Evolutionary conservation across 2,888 invertebrate species (phyloP).

Genomic region (Ochlodes sylvanus): DNA sequence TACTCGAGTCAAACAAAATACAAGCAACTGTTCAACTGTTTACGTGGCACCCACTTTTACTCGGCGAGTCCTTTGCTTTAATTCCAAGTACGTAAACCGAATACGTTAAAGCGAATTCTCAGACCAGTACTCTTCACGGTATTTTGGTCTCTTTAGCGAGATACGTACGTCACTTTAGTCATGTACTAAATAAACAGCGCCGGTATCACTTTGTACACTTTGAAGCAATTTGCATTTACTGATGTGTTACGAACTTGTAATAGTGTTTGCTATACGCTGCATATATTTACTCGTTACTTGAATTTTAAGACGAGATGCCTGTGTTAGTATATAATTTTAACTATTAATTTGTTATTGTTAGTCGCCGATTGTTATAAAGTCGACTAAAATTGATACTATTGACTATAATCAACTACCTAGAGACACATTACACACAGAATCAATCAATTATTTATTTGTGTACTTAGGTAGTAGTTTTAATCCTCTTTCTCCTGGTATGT

Average conservation of each 20-base stretch:
- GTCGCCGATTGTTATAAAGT: too few species aligned
- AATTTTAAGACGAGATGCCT: not conserved
- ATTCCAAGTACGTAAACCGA: slow-evolving; percentile 49
- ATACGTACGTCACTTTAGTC: slow-evolving; percentile 43
- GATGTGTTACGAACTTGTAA: slow-evolving; percentile 51
- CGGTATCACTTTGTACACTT: slow-evolving; percentile 51
- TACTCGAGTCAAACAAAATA: slow-evolving; percentile 16
- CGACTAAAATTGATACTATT: too few species aligned
- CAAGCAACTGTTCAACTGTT: slow-evolving; percentile 11
- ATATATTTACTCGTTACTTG: slow-evolving; percentile 17
- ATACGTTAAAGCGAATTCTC: slow-evolving; percentile 52
- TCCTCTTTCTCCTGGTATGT: too few species aligned
- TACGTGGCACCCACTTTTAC: slow-evolving; percentile 16
- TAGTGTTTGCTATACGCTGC: slow-evolving; percentile 37
- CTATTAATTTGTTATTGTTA: too few species aligned
- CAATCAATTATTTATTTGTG: too few species aligned
- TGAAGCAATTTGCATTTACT: slow-evolving; percentile 62
- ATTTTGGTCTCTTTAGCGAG: slow-evolving; percentile 52
- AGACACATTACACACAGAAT: too few species aligned
- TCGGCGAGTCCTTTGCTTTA: slow-evolving; percentile 45
- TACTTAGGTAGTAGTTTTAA: too few species aligned
- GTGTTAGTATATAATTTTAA: too few species aligned
- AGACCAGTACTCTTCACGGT: slow-evolving; percentile 47
- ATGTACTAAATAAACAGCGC: slow-evolving; percentile 52
- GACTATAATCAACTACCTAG: too few species aligned